Conservation (phyloP, 2,888 invertebrate species). For the Cordylochernes scorpioides region DNA sequence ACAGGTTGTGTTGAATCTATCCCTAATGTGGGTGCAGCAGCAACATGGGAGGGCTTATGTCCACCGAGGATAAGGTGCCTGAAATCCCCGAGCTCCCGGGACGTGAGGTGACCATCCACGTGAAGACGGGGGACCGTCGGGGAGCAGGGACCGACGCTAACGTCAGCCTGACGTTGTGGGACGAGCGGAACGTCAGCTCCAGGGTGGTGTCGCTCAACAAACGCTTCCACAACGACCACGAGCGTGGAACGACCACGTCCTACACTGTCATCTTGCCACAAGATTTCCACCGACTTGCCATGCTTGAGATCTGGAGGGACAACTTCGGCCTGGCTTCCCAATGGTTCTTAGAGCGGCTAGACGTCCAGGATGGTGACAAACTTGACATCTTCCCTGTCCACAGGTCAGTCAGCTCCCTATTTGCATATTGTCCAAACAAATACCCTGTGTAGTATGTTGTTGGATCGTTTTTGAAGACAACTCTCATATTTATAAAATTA, state of each 20-base stretch:
- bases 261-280: constrained; percentile 16
- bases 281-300: background rate
- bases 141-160: constrained; percentile 22
- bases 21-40: too few relatives aligned
- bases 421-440: too few relatives aligned
- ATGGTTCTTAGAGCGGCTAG: constrained; percentile 20
- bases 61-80: too few relatives aligned
- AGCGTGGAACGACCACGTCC: constrained; percentile 19
- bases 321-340: constrained; percentile 18
- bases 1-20: too few relatives aligned
- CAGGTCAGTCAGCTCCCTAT: constrained; percentile 18
- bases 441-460: too few relatives aligned
- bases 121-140: constrained; percentile 23
- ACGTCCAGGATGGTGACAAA: constrained; percentile 12
- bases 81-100: too few relatives aligned
- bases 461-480: too few relatives aligned
- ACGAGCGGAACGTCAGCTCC: constrained; percentile 17
- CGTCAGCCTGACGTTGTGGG: constrained; percentile 20
- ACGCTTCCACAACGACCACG: constrained; percentile 18
- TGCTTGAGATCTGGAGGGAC: constrained; percentile 22
- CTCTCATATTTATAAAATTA: too few relatives aligned
- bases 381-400: constrained; percentile 17
- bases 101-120: constrained; percentile 15
- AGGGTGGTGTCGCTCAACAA: constrained; percentile 19
- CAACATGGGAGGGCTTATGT: too few relatives aligned